A percentile compares a stretch with the other conserved stretches of the same genome.
Evolutionary conservation across 1,140 invertebrate genomes (phyloP).

Genomic region (Ruditapes philippinarum): DNA sequence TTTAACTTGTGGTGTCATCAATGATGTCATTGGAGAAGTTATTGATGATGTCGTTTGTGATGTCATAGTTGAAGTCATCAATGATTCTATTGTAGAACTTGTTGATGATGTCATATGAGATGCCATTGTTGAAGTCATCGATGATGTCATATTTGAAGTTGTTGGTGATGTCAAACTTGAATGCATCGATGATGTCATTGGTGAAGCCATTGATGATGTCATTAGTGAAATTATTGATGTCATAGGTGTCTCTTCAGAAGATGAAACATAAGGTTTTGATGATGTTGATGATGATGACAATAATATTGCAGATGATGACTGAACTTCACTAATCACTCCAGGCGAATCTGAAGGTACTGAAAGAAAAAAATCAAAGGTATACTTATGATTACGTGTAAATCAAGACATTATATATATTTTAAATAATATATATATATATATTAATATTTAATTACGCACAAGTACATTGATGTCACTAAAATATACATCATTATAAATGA

Average conservation of each 20-base stretch:
- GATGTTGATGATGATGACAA: conserved; percentile 61
- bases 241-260: neutral
- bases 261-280: neutral
- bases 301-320: conserved; percentile 52
- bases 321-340: conserved; percentile 74
- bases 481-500: no score
- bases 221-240: neutral
- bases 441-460: no score
- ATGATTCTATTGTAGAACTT: neutral
- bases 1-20: neutral
- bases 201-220: neutral
- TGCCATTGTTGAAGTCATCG: neutral
- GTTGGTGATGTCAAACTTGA: neutral
- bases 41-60: neutral
- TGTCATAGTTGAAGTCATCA: neutral
- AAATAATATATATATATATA: no score
- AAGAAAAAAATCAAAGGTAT: conserved; percentile 47
- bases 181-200: neutral
- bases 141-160: conserved; percentile 4
- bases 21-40: conserved; percentile 2
- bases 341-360: conserved; percentile 63
- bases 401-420: no score
- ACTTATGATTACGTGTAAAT: no score
- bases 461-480: no score
- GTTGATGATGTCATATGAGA: neutral